These are phyloP conservation scores for Cheilosia grossa DNA, from an alignment of 2,888 invertebrate species.

Conservation along the genomic window DNA sequence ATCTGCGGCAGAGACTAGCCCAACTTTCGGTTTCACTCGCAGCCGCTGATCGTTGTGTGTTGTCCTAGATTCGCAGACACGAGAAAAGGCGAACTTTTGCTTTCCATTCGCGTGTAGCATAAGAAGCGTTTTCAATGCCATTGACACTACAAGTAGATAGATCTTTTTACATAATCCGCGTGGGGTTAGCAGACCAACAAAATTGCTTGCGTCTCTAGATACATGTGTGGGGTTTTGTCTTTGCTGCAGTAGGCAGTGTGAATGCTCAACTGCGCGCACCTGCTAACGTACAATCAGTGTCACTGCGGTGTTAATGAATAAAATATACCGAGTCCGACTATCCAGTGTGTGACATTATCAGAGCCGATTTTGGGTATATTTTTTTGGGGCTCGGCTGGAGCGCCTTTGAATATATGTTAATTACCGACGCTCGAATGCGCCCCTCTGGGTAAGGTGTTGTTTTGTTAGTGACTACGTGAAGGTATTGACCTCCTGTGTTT, in stretches of 20 bases:
- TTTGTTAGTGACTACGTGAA: background rate
- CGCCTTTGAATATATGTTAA: constrained; percentile 50
- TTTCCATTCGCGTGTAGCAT: constrained; percentile 10
- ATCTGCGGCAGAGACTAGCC: constrained; percentile 16
- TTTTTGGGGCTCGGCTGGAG: constrained; percentile 41
- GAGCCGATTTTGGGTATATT: constrained; percentile 40
- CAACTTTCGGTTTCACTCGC: constrained; percentile 38
- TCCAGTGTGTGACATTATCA: constrained; percentile 19
- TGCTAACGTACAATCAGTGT: constrained; percentile 38
- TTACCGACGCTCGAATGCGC: constrained; percentile 40
- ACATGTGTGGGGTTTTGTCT: background rate
- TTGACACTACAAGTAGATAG: constrained; percentile 45
- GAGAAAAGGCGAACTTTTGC: constrained; percentile 24
- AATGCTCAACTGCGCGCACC: constrained; percentile 20
- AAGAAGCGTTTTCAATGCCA: constrained; percentile 51
- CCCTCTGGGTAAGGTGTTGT: constrained; percentile 6
- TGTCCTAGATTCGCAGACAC: constrained; percentile 36
- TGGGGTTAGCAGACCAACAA: background rate
- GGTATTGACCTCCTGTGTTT: constrained; percentile 33
- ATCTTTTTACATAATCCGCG: constrained; percentile 4
- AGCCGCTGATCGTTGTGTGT: background rate
- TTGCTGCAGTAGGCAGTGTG: background rate
- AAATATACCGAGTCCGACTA: background rate
- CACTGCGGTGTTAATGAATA: constrained; percentile 19
- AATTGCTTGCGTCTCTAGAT: background rate